Evolutionary conservation across 1,140 invertebrate genomes (phyloP), one percentile per base, ranked within the genome.

Genomic region (Hyphantria cunea): DNA sequence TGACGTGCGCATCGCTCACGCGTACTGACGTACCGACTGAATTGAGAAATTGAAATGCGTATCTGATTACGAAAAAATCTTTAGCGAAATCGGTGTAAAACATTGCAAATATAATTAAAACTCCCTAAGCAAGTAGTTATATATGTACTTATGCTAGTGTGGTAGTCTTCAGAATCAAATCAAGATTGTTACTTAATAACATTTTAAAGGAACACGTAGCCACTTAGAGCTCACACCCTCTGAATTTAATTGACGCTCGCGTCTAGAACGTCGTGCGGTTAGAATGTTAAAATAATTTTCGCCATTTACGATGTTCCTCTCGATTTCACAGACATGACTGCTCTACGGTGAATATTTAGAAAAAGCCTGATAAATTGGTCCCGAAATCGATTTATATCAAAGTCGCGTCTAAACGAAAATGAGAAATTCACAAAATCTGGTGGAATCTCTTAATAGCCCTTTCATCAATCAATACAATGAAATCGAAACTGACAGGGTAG

Each of bases 11-110:
- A 89, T 88, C 86, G 77, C 81, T 88, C 86, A 87, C 80, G 59
- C 74, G 78, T 55, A 66, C 66, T 76, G 86, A 89, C 86, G 80
- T 80, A 83, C 78, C 86, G 81, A 89, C 80, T 86, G 80, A 84
- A 76, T 83, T 86, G 84, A 80, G 84, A 89, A 89, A 89, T 89
- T 88, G 84, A 86, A 88, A 80, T 76, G 78, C 69, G 53, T 60
- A 60, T 63, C 69, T 78, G 74, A 85, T 81, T 76, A 78, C 69
- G n/a, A 9, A 83, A 76, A 81, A 82, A 81, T 34, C 70, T 54
- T 52, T 52, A 45, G 41, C 63, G 17, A 13, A 56, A 33, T 51
- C 53, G 49, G 34, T 68, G 62, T 64, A 63, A 61, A 73, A 68
- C 66, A 62, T 60, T 58, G 55, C 48, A 37, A 54, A 69, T 60